Percentiles rank a stretch among this genome's conserved stretches.
These are phyloP conservation scores for Dendronephthya gigantea DNA, from an alignment of 64 coral and sea anemone genomes.

Conservation along the genomic window DNA sequence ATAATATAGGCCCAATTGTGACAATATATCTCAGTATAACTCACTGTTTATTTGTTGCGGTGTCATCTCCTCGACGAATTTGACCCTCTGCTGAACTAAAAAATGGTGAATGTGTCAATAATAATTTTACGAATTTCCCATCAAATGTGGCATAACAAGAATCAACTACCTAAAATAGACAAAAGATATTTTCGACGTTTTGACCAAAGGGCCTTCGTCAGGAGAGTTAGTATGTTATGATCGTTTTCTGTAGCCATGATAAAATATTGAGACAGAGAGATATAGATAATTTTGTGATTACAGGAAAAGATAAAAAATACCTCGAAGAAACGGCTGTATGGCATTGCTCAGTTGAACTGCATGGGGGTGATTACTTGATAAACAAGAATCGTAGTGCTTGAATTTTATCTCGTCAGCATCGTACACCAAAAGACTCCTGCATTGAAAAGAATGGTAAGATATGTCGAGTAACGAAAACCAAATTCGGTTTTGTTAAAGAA, in stretches of 20 bases:
- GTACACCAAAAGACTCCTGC: conserved; percentile 70
- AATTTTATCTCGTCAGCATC: conserved; percentile 37
- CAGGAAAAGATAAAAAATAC: conserved; percentile 15
- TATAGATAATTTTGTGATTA: background rate
- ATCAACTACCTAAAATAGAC: too few species aligned
- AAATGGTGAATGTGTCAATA: background rate
- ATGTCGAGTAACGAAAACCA: background rate
- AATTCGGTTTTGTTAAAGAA: too few species aligned
- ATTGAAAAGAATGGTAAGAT: background rate
- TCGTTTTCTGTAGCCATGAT: too few species aligned
- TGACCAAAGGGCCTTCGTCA: too few species aligned
- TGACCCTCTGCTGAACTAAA: background rate
- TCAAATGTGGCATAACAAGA: too few species aligned
- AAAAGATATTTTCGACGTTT: too few species aligned
- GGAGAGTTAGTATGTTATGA: too few species aligned
- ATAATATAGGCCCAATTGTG: background rate
- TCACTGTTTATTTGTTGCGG: conserved; percentile 31
- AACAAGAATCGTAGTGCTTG: conserved; percentile 63
- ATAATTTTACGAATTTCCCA: too few species aligned
- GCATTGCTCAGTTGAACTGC: conserved; percentile 43
- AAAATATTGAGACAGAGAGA: background rate
- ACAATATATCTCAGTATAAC: background rate
- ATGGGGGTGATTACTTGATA: conserved; percentile 26
- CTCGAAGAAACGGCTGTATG: conserved; percentile 50
- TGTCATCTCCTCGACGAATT: conserved; percentile 2